Conservation (phyloP, 2,797 vertebrate species). For the Amniataba percoides region DNA sequence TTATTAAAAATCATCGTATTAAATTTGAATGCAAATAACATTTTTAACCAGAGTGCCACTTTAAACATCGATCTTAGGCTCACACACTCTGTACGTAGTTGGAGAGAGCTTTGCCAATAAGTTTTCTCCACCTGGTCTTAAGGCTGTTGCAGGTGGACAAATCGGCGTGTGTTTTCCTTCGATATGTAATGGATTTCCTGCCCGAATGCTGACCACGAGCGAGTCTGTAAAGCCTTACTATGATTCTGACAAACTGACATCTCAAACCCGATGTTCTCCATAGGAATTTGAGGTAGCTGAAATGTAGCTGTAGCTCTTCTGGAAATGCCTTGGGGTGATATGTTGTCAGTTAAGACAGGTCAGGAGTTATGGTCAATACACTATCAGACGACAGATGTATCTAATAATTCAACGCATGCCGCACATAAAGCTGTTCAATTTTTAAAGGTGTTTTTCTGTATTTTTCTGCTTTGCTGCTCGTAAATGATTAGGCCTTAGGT, state of each 20-base stretch:
- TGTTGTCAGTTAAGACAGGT: slow-evolving; percentile 11
- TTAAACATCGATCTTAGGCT: slow-evolving; percentile 18
- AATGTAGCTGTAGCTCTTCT: slow-evolving; percentile 13
- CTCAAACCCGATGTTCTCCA: slow-evolving; percentile 19
- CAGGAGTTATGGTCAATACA: slow-evolving; percentile 35
- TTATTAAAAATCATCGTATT: neutral
- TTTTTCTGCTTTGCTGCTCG: neutral
- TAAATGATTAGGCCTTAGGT: neutral
- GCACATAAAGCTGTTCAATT: neutral
- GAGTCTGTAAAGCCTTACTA: neutral
- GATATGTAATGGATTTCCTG: slow-evolving; percentile 14
- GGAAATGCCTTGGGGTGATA: slow-evolving; percentile 21
- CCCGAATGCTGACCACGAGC: slow-evolving; percentile 2
- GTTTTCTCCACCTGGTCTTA: neutral
- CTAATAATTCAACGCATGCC: neutral
- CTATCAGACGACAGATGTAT: slow-evolving; percentile 12
- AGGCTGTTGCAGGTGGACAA: slow-evolving; percentile 1
- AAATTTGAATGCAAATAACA: neutral
- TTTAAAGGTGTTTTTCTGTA: neutral
- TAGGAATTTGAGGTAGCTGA: slow-evolving; percentile 8
- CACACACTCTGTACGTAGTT: neutral
- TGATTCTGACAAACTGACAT: slow-evolving; percentile 16
- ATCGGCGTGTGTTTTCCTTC: neutral
- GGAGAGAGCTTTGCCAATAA: neutral
- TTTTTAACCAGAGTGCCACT: neutral